Evolutionary conservation across 2,113 vertebrate species (phyloP).

Genomic region (Gymnocephalus cernua): DNA sequence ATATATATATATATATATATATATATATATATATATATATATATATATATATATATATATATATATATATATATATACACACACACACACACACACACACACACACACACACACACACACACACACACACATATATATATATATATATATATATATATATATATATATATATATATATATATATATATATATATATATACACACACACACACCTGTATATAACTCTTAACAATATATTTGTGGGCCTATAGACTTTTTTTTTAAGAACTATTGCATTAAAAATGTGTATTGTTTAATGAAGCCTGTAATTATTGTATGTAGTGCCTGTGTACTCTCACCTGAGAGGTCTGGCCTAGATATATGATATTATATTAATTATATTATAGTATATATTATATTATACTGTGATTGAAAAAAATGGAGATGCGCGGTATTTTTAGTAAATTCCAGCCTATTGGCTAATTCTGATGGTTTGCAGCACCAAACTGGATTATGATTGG

Average conservation of each 20-base stretch:
- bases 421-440: constrained; percentile 10
- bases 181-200: too few species aligned
- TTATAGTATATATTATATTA: neutral
- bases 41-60: too few species aligned
- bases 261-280: neutral
- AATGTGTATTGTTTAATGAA: neutral
- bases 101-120: too few species aligned
- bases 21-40: too few species aligned
- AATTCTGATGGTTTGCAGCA: neutral
- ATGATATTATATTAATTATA: neutral
- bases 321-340: neutral
- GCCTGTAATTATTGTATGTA: neutral
- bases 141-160: too few species aligned
- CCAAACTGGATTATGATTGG: constrained; percentile 40
- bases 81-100: too few species aligned
- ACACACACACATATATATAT: too few species aligned
- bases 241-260: too few species aligned
- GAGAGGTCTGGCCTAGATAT: neutral
- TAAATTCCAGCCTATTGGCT: neutral
- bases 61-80: too few species aligned
- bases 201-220: neutral
- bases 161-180: too few species aligned
- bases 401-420: neutral
- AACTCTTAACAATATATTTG: too few species aligned
- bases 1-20: too few species aligned